Evolutionary conservation across 2,797 vertebrate genomes (phyloP).

Genomic region (Enteromius paludinosus): DNA sequence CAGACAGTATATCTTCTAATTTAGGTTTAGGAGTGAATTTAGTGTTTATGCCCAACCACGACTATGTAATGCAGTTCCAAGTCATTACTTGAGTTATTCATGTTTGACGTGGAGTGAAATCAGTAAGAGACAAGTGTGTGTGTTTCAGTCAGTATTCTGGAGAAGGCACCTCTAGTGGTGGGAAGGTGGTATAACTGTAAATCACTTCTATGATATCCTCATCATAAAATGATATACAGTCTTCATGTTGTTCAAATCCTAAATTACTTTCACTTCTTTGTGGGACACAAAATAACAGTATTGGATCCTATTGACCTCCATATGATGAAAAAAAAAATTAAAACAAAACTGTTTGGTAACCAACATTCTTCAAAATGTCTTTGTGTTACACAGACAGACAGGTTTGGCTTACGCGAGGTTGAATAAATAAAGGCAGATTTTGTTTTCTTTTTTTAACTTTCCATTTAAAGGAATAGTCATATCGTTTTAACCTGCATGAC

Average conservation of each 20-base stretch:
- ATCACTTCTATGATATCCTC: not conserved
- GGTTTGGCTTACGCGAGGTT: not conserved
- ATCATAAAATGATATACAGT: not conserved
- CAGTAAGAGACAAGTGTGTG: not conserved
- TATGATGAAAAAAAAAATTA: not conserved
- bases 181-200: not conserved
- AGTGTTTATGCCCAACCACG: not conserved
- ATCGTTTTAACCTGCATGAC: not conserved
- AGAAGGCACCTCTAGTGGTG: not conserved
- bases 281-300: too few relatives aligned
- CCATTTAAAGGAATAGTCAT: not conserved
- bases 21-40: not conserved
- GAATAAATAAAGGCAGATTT: not conserved
- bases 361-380: not conserved
- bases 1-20: not conserved
- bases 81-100: not conserved
- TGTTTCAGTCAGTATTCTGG: not conserved
- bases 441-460: not conserved
- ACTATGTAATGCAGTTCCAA: not conserved
- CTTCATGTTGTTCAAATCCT: not conserved
- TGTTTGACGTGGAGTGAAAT: not conserved
- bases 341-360: not conserved
- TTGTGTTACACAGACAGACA: not conserved
- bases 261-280: too few relatives aligned
- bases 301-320: not conserved